phyloP scores from a whole-genome alignment of 1,140 invertebrate genomes.

The Meloidogyne floridensis region DNA sequence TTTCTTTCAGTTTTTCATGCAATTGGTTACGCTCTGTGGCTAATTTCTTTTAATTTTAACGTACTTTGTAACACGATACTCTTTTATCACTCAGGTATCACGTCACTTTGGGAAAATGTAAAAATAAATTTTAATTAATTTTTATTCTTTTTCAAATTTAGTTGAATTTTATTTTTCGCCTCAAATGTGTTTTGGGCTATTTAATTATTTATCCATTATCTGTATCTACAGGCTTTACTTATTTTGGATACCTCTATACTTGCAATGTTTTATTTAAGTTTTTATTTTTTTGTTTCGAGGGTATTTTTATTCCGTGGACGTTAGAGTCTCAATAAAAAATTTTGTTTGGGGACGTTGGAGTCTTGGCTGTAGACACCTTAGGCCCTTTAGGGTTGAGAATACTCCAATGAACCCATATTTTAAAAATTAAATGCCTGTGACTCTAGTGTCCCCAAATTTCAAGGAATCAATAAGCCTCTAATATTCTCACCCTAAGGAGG shows the following conservation, averaged over 20 bases:
- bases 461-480: too few species aligned
- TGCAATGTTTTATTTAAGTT: slow-evolving; percentile 51
- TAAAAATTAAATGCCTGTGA: too few species aligned
- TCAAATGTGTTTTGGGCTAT: slow-evolving; percentile 57
- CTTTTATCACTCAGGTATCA: slow-evolving; percentile 57
- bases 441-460: too few species aligned
- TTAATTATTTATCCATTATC: slow-evolving; percentile 57
- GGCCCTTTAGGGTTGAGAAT: too few species aligned
- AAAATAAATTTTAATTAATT: neutral
- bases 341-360: too few species aligned
- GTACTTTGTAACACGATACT: slow-evolving; percentile 62
- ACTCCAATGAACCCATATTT: too few species aligned
- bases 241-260: slow-evolving; percentile 47
- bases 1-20: slow-evolving; percentile 46
- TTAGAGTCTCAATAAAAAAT: too few species aligned
- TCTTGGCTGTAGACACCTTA: too few species aligned
- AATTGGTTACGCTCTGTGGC: neutral
- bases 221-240: slow-evolving; percentile 58
- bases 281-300: neutral
- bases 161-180: slow-evolving; percentile 53
- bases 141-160: slow-evolving; percentile 31
- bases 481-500: too few species aligned
- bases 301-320: neutral
- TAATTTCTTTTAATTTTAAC: slow-evolving; percentile 49
- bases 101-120: slow-evolving; percentile 41